phyloP scores from a whole-genome alignment of 2,113 vertebrate genomes.

The Syrmaticus mikado region DNA sequence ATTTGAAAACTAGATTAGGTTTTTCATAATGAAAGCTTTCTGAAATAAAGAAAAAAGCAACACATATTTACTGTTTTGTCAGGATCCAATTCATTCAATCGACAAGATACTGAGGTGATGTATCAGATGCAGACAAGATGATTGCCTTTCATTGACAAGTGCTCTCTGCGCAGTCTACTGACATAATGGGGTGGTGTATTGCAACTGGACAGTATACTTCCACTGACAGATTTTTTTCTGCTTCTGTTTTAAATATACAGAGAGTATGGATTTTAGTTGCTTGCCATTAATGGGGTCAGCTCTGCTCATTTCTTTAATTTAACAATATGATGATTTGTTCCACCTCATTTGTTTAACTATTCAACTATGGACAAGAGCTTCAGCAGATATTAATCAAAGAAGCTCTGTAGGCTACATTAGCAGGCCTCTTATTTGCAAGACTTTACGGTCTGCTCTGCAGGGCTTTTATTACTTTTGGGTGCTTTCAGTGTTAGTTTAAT shows the following conservation, averaged over 20 bases:
- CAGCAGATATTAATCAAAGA: neutral
- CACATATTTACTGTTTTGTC: neutral
- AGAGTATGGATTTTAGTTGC: conserved; percentile 7
- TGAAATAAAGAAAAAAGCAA: neutral
- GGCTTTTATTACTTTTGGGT: neutral
- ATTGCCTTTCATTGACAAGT: neutral
- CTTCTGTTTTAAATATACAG: neutral
- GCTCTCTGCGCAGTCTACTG: neutral
- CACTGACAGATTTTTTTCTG: neutral
- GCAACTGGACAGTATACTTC: neutral
- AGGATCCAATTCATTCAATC: neutral
- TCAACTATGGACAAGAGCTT: neutral
- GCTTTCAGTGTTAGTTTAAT: neutral
- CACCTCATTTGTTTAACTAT: neutral
- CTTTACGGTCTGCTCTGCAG: neutral
- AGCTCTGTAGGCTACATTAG: neutral
- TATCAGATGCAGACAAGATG: neutral
- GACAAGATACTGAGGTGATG: neutral
- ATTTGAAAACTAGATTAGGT: neutral
- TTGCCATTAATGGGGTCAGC: neutral
- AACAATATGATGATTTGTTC: neutral
- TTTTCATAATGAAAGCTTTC: neutral
- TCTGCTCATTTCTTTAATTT: neutral
- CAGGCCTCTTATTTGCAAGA: neutral
- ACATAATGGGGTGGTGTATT: neutral